Evolutionary conservation across 2,888 invertebrate species (phyloP).

Genomic region (Sisyra nigra): DNA sequence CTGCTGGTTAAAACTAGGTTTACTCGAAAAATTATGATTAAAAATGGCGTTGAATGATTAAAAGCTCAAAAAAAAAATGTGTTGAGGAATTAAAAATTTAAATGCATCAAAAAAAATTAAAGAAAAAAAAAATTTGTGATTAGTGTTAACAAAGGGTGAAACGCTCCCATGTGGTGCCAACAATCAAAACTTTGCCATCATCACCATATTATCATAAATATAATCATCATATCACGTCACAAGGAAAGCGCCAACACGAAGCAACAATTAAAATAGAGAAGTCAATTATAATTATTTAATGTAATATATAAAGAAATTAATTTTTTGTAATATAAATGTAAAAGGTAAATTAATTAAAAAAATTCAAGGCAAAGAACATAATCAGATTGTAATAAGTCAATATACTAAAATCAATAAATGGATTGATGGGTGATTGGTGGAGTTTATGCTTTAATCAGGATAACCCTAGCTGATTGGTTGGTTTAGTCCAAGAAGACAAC

Average conservation of each 20-base stretch:
- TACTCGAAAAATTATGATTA: too few relatives aligned
- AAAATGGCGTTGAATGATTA: neutral
- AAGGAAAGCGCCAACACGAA: constrained; percentile 17
- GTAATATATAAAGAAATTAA: neutral
- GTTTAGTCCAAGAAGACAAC: too few relatives aligned
- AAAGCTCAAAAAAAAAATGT: neutral
- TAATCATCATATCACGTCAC: constrained; percentile 11
- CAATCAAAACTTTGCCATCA: constrained; percentile 10
- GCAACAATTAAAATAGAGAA: constrained; percentile 16
- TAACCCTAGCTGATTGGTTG: too few relatives aligned
- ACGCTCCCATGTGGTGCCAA: constrained; percentile 7
- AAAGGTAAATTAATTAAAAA: too few relatives aligned
- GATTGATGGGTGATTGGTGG: too few relatives aligned
- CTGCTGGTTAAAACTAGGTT: too few relatives aligned
- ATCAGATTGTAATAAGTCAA: too few relatives aligned
- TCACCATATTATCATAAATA: too few relatives aligned
- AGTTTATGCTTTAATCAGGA: too few relatives aligned
- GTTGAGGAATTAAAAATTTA: neutral
- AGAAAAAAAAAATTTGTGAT: constrained; percentile 1
- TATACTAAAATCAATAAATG: too few relatives aligned
- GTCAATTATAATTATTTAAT: constrained; percentile 8
- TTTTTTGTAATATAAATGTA: too few relatives aligned
- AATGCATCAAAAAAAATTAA: neutral
- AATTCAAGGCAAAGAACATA: too few relatives aligned
- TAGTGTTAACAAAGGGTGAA: constrained; percentile 5